Percentiles rank a stretch among this genome's conserved stretches.
These are phyloP conservation scores for Zootermopsis nevadensis DNA, from an alignment of 2,888 invertebrate genomes.

Conservation along the genomic window DNA sequence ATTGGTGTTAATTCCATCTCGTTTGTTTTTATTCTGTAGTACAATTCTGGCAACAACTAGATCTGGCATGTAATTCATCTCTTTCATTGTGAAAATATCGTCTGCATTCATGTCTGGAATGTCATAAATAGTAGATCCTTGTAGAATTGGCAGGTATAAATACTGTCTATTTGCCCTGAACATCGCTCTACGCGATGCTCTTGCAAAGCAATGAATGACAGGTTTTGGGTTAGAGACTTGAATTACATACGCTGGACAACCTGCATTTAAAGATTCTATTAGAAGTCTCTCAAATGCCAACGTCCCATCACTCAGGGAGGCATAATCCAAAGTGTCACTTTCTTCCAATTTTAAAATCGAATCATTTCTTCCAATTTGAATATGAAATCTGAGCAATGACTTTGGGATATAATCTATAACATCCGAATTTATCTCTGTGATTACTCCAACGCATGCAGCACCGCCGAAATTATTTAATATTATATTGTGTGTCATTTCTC, in stretches of 20 bases:
- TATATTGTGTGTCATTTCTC: background rate
- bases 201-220: constrained; percentile 27
- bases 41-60: background rate
- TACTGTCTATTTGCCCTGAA: constrained; percentile 25
- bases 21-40: background rate
- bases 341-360: constrained; percentile 18
- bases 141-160: background rate
- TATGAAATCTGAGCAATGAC: background rate
- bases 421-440: background rate
- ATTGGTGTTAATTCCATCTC: too few species aligned
- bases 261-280: constrained; percentile 9
- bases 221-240: constrained; percentile 29
- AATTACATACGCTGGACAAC: constrained; percentile 15
- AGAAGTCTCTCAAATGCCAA: constrained; percentile 3
- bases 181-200: constrained; percentile 13
- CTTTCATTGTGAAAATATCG: constrained; percentile 19
- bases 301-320: background rate
- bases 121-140: too few species aligned
- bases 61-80: constrained; percentile 19
- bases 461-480: background rate
- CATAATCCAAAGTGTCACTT: background rate
- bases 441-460: background rate
- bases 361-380: background rate
- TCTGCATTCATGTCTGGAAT: background rate
- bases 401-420: constrained; percentile 8